Percentiles rank a stretch among this genome's conserved stretches.
phyloP scores from a whole-genome alignment of 2,797 vertebrate species.

The Galaxias olidus region DNA sequence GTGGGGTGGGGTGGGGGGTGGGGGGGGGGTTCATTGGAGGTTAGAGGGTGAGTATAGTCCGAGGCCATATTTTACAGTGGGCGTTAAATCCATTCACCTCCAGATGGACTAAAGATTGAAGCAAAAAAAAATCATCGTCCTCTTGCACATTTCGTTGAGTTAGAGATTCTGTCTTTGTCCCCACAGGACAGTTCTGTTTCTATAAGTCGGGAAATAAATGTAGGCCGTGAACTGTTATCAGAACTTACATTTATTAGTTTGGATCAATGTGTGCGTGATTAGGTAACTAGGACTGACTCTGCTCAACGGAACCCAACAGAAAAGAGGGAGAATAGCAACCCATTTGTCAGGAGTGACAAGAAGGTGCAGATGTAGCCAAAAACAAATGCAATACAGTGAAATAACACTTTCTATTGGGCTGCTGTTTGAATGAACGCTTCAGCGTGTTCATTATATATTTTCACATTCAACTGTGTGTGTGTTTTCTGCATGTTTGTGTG shows the following conservation, averaged over 20 bases:
- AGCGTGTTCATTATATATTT: no score
- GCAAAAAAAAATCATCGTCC: conserved; percentile 36
- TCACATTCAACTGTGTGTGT: no score
- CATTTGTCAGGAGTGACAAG: background rate
- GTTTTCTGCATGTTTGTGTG: background rate
- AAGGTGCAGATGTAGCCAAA: conserved; percentile 25
- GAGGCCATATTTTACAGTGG: conserved; percentile 63
- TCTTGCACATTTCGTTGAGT: conserved; percentile 30
- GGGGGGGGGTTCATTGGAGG: conserved; percentile 15
- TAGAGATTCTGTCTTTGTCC: conserved; percentile 30
- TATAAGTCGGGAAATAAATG: conserved; percentile 13
- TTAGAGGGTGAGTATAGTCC: conserved; percentile 53
- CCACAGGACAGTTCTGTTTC: conserved; percentile 26
- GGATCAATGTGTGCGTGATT: conserved; percentile 30
- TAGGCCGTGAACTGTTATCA: conserved; percentile 26
- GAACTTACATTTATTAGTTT: conserved; percentile 12
- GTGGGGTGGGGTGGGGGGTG: no score
- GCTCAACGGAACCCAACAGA: background rate
- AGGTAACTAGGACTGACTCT: conserved; percentile 16
- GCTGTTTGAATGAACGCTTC: no score
- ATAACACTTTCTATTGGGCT: conserved; percentile 20
- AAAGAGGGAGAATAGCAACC: conserved; percentile 5
- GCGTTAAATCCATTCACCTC: conserved; percentile 64
- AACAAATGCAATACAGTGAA: conserved; percentile 3
- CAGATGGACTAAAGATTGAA: conserved; percentile 34